Evolutionary conservation across 1,140 invertebrate genomes (phyloP).

Genomic region (Cephus cinctus): DNA sequence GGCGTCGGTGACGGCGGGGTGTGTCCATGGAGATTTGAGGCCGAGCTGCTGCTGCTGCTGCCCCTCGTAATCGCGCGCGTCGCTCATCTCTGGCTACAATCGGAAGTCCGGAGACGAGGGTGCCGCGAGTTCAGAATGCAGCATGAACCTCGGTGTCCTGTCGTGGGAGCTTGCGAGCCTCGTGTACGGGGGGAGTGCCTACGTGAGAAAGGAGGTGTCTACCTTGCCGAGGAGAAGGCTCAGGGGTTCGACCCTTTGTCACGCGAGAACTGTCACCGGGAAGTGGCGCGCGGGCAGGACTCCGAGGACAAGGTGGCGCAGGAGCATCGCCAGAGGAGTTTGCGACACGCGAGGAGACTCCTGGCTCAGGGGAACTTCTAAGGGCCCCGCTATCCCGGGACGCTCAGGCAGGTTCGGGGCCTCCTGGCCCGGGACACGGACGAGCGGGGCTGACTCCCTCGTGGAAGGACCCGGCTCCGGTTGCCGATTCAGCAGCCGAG

Average conservation of each 20-base stretch:
- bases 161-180: conserved; percentile 48
- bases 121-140: conserved; percentile 49
- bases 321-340: conserved; percentile 11
- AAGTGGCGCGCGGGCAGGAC: no score
- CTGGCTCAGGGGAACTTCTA: conserved; percentile 41
- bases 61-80: conserved; percentile 11
- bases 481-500: not conserved
- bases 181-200: conserved; percentile 40
- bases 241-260: conserved; percentile 11
- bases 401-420: conserved; percentile 30
- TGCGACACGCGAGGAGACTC: not conserved
- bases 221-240: not conserved
- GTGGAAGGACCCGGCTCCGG: conserved; percentile 11
- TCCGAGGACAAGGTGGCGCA: conserved; percentile 1
- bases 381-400: conserved; percentile 36
- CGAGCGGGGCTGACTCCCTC: conserved; percentile 36
- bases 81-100: conserved; percentile 23
- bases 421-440: conserved; percentile 32
- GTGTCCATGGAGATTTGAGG: conserved; percentile 32
- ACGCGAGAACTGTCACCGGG: no score
- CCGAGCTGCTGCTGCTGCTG: conserved; percentile 16
- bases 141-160: conserved; percentile 52
- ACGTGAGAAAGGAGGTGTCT: not conserved
- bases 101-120: conserved; percentile 17
- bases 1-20: conserved; percentile 18